These are phyloP conservation scores for Phaetusa simplex DNA, from an alignment of 2,113 vertebrate species.

Conservation along the genomic window DNA sequence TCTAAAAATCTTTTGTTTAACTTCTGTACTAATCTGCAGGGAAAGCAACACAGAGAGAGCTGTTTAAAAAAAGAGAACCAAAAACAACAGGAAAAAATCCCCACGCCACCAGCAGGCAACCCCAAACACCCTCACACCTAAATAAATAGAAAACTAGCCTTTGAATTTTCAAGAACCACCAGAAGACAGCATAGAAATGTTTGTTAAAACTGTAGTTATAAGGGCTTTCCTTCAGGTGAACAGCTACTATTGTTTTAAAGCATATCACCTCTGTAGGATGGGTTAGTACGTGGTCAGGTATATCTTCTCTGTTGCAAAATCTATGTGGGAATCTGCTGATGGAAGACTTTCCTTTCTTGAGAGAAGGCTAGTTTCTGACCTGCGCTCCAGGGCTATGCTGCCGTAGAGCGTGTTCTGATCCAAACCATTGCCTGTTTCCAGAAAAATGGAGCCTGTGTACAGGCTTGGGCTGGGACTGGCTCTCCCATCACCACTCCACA, in stretches of 20 bases:
- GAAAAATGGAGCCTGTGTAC: background rate
- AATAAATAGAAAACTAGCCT: background rate
- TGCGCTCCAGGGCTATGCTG: background rate
- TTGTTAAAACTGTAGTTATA: background rate
- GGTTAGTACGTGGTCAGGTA: background rate
- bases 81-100: background rate
- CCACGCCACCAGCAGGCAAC: background rate
- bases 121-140: fast-evolving
- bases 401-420: background rate
- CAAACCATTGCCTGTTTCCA: background rate
- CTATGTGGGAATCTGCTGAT: background rate
- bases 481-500: background rate
- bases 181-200: background rate
- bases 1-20: background rate
- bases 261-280: fast-evolving
- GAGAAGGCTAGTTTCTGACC: background rate
- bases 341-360: background rate
- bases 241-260: fast-evolving
- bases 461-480: background rate
- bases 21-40: background rate
- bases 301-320: background rate
- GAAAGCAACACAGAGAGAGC: background rate
- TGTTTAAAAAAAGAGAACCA: background rate
- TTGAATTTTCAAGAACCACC: background rate
- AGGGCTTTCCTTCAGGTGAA: background rate